Evolutionary conservation across 2,113 vertebrate genomes (phyloP).

Genomic region (Bombycilla garrulus): DNA sequence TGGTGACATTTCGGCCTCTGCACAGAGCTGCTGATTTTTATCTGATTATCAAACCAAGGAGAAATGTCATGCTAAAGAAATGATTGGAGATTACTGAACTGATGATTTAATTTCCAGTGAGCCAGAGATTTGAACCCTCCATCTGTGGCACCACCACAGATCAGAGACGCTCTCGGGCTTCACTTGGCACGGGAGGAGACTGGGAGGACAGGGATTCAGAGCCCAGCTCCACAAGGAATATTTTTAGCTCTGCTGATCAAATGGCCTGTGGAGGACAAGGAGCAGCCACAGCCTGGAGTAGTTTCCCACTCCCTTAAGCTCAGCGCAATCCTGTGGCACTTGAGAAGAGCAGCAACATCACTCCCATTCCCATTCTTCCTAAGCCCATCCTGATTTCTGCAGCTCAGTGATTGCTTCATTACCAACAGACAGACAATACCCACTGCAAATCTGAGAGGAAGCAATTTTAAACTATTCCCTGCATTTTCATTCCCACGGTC

Average conservation of each 20-base stretch:
- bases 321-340: background rate
- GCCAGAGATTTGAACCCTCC: background rate
- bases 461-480: background rate
- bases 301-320: background rate
- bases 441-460: background rate
- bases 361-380: background rate
- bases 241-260: background rate
- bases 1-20: background rate
- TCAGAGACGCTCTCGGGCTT: background rate
- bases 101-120: background rate
- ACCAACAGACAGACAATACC: background rate
- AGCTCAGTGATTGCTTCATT: background rate
- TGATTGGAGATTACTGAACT: background rate
- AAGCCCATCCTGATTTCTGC: background rate
- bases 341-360: background rate
- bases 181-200: accelerated
- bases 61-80: background rate
- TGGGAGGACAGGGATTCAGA: background rate
- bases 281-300: background rate
- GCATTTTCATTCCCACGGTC: background rate
- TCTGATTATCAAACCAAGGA: background rate
- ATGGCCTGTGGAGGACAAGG: accelerated
- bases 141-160: background rate
- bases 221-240: background rate
- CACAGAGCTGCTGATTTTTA: background rate